Evolutionary conservation across 2,797 vertebrate genomes (phyloP).

Genomic region (Synaphobranchus kaupii): DNA sequence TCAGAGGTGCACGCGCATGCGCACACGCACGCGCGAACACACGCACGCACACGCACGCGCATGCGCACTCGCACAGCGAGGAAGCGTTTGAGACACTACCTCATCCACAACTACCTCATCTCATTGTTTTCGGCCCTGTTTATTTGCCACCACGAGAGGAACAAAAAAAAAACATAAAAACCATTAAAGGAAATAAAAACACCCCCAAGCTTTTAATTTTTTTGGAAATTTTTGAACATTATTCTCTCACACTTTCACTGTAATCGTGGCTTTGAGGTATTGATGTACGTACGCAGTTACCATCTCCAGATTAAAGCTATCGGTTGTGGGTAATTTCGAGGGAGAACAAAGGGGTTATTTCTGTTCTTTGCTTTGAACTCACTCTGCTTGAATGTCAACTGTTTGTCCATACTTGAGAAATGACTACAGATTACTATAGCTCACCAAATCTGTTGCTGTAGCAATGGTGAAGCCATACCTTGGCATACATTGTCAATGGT

Average conservation of each 20-base stretch:
- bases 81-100: constrained; percentile 16
- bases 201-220: not conserved
- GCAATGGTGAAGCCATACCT: not conserved
- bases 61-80: not conserved
- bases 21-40: too few species aligned
- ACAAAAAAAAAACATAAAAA: not conserved
- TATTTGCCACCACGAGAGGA: not conserved
- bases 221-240: not conserved
- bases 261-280: not conserved
- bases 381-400: not conserved
- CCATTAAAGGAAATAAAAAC: constrained; percentile 13
- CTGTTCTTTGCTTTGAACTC: not conserved
- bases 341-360: not conserved
- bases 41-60: too few species aligned
- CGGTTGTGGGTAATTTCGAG: not conserved
- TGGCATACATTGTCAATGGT: not conserved
- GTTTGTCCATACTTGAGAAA: not conserved
- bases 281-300: not conserved
- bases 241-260: not conserved
- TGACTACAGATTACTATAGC: not conserved
- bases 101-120: not conserved
- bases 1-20: not conserved
- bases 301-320: not conserved
- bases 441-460: not conserved
- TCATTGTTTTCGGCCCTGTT: constrained; percentile 18